Evolutionary conservation across 2,888 invertebrate species (phyloP), one percentile per base, ranked within the genome.

Genomic region (Hedya salicella): DNA sequence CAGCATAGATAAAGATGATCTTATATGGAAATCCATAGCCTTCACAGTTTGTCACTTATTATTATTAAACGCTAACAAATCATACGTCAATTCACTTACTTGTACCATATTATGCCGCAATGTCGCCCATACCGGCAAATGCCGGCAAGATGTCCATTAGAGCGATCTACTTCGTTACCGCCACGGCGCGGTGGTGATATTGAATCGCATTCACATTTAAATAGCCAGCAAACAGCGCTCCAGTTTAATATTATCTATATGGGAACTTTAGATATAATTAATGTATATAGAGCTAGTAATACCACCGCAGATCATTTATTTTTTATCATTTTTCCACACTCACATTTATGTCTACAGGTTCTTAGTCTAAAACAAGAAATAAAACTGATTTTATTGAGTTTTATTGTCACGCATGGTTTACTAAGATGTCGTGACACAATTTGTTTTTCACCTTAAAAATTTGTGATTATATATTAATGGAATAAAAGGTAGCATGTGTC

Each of bases 141-240:
- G 11, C 46, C 44, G 64, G 57, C 57, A 36, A 25, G 21, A 36
- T 11, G 50, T 64, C 64, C 57, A 50, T 64, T 52, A 59, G 50
- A 30, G 39, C 56, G 52, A 53, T 60, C 46, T 48, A 59, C 44
- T 79, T 82, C 77, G 81, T 82, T 86, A 82, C 80, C 76, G 75
- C 42, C 57, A 36, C 57, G 75, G 77, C 82, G 80, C 82, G 78
- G 73, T 76, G 77, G 76, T 78, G 80, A 85, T 87, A 91, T 89
- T 85, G 87, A 87, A 90, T 88, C 81, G 85, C 87, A 88, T 88
- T 88, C 86, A 85, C 81, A 78, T 87, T 84, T 89, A 89, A 64
- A 88, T 89, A 88, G 89, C 85, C 83, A 82, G 86, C 84, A 87
- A 88, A 87, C 83, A 86, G 81, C 83, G 87, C 80, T 87, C 85